Percentiles rank a stretch among this genome's conserved stretches.
Evolutionary conservation across 1,140 invertebrate species (phyloP).

Genomic region (Anastatus disparis): DNA sequence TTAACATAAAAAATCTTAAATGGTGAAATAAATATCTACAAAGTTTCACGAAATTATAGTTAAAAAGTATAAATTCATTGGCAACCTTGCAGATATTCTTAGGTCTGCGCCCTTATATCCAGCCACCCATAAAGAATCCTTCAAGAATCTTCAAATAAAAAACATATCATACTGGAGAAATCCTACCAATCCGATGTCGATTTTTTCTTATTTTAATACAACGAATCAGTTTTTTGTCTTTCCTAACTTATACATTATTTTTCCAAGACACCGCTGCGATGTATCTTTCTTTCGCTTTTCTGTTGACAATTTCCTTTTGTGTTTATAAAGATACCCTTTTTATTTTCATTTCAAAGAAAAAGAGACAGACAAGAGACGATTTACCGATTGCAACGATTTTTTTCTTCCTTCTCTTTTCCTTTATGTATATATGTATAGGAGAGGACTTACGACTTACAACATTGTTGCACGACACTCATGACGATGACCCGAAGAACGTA

Average conservation of each 20-base stretch:
- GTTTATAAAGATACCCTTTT: too few relatives aligned
- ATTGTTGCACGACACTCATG: slow-evolving; percentile 16
- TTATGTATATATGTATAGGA: slow-evolving; percentile 5
- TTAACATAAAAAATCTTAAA: too few relatives aligned
- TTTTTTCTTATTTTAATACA: slow-evolving; percentile 5
- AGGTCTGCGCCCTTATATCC: too few relatives aligned
- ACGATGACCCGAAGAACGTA: background rate
- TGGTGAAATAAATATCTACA: too few relatives aligned
- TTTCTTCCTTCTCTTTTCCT: too few relatives aligned
- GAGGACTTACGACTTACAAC: slow-evolving; percentile 30
- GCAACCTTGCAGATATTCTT: too few relatives aligned
- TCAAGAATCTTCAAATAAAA: background rate
- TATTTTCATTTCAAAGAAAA: slow-evolving; percentile 20
- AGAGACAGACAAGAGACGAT: slow-evolving; percentile 25
- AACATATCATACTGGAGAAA: background rate
- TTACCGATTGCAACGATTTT: slow-evolving; percentile 33
- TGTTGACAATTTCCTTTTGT: background rate
- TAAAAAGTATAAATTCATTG: too few relatives aligned
- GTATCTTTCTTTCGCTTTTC: background rate
- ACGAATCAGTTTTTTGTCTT: slow-evolving; percentile 4
- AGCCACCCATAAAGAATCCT: too few relatives aligned
- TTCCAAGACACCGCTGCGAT: background rate
- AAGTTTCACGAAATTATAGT: too few relatives aligned
- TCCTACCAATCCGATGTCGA: background rate
- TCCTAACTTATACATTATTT: background rate